Evolutionary conservation across 2,888 invertebrate species (phyloP).

Genomic region (Auanema freiburgensis): DNA sequence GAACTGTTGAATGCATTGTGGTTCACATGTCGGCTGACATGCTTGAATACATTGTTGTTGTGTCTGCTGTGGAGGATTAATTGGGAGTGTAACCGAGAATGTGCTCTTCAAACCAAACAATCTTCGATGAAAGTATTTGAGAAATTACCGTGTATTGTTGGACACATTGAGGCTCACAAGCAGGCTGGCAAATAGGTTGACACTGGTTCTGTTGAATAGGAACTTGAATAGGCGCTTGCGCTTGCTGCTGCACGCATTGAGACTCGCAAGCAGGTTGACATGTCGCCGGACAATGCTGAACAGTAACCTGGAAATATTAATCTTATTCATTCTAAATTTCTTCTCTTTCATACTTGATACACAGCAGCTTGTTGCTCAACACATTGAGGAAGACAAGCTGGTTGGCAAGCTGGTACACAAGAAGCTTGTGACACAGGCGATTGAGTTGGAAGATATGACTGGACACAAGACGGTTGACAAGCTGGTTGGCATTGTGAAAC

Average conservation of each 20-base stretch:
- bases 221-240: not conserved
- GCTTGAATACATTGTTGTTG: constrained; percentile 15
- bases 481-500: constrained; percentile 29
- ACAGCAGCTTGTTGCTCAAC: constrained; percentile 2
- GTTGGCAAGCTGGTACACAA: constrained; percentile 18
- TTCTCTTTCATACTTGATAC: not conserved
- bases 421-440: not conserved
- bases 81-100: not conserved
- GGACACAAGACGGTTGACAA: constrained; percentile 21
- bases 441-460: constrained; percentile 10
- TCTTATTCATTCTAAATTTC: not conserved
- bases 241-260: not conserved
- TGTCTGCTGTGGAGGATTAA: constrained; percentile 3
- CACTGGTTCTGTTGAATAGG: constrained; percentile 8
- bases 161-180: constrained; percentile 21
- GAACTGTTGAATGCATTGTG: constrained; percentile 15
- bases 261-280: constrained; percentile 12
- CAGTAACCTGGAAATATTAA: not conserved
- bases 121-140: not conserved
- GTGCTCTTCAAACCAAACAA: not conserved
- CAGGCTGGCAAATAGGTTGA: constrained; percentile 16
- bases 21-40: constrained; percentile 24
- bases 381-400: constrained; percentile 11
- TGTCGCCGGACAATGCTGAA: not conserved
- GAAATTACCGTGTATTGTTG: constrained; percentile 1